Base-by-base conservation (phyloP, 53 echinoderm and acorn worm species). In the Henricia sp. region DNA sequence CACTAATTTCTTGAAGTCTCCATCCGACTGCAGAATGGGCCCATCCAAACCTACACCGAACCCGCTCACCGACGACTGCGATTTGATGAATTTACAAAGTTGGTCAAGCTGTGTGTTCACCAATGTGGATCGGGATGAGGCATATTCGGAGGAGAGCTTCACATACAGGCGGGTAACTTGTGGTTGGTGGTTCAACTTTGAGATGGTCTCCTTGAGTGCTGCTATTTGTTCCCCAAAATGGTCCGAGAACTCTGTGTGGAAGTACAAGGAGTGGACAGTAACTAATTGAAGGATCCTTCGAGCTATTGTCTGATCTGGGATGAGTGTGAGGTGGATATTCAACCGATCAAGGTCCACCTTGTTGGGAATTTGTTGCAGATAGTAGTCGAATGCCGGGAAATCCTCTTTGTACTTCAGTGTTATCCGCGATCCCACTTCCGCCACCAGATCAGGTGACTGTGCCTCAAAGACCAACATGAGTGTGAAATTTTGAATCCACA, bases 371-470 rank as follows among this genome's bases (percentile, higher is more conserved):
- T 40, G 19, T 19, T 67, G 67, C 4, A 67, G 23, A 19, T 70
- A 70, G 29, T 43, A 70, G 1, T 44, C 43, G 44, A 70, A 46
- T 16, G 70, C 70, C 28, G 37, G 43, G 35, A 70, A 70, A 28
- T 70, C 70, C 14, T 70, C 70, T 21, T 70, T 44, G 70, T 70
- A 70, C 70, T 42, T 70, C 28, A 70, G 70, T 11, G 70, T 28
- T 46, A 70, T 28, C 6, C 70, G n/a, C 43, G 46, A 43, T 23
- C 70, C 70, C 24, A 70, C 70, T 1, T 46, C 70, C 1, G 70
- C 70, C 43, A 14, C 46, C 0, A 70, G 70, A 28, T 29, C 27
- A 42, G 13, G 12, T 20, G 70, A 70, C 70, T 70, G 70, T 11
- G 70, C 44, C 28, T 70, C 70, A 30, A 44, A 70, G 70, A 44